Base-by-base conservation (phyloP, 2,888 invertebrate genomes). In the Ectemnius continuus region DNA sequence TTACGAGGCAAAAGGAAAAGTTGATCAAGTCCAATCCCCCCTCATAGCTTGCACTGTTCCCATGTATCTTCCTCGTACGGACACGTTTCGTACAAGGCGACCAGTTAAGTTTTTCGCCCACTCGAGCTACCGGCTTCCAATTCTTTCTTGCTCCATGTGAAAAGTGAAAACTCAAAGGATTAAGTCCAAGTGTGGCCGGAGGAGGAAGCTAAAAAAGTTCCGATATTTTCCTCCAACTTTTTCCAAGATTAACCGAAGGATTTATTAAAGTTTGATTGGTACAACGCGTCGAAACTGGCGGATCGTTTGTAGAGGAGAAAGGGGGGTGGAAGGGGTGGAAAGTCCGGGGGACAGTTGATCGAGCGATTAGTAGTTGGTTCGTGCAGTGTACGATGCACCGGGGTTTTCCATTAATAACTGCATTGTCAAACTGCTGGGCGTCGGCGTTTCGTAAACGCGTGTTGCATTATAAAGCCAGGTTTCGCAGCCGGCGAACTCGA, bases 1-100 rank as follows among this genome's bases (percentile, higher is more conserved):
- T 83, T 83, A 84, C 74, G 82, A 75, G 80, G 76, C 73, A 82
- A 83, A 83, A 83, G 78, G 79, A 75, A 72, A 82, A 79, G 77
- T 86, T 85, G 76, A 85, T 85, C 84, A 85, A 86, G 80, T 78
- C 78, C 72, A 65, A 52, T 62, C 68, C 79, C 68, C 62, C 61
- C 59, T 67, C 69, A 67, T 67, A 56, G 62, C 23, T 23, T 66
- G 66, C 16, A 65, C 67, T 52, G 8, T 57, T 23, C 59, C 64
- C 64, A 60, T 71, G 70, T 73, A 65, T 75, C 60, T 75, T 69
- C 75, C 65, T 67, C 64, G 72, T 72, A 61, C 26, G 65, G 66
- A 67, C 63, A 62, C 52, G 64, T 2, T 57, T 28, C 52, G 59
- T 14, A 46, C 56, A 52, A 70, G 58, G 36, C 58, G 46, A 20